Base-by-base conservation (phyloP, 2,797 vertebrate species). In the Anomalospiza imberbis region DNA sequence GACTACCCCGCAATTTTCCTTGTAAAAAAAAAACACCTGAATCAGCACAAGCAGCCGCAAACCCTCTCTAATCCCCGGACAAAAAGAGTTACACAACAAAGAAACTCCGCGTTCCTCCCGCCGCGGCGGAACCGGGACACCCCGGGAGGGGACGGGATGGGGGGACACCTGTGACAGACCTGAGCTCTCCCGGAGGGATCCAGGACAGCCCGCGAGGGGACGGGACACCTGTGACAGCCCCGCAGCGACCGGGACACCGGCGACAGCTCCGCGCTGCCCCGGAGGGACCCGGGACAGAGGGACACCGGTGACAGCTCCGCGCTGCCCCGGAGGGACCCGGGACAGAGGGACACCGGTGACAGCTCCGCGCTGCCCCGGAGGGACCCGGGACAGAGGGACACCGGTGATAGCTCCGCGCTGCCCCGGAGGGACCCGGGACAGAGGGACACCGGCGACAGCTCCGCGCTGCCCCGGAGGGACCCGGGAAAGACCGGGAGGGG, bases 11-110 rank as follows among this genome's bases (percentile, higher is more conserved):
- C 34, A 62, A 31, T 15, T 62, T 42, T 31, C 31, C 38, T 40
- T 60, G 24, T 29, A 34, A 38, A 29, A 20, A 57, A 28, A 10
- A 3, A 24, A 34, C 67, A 48, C 47, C 68, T 31, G 91, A 85
- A 89, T 82, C 94, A 88, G 88, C 88, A 65, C n/a, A 36, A 87
- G 38, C 15, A 76, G 47, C 71, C 32, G 38, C 68, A 65, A 80
- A 26, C 14, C 28, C 13, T n/a, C 44, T 9, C 45, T 48, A 63
- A 92, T n/a, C 70, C 85, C 13, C 11, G 24, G 25, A 81, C 62
- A 62, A 38, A 38, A 77, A 63, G 66, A 87, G 71, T 89, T 89
- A 94, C 71, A 94, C 91, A 94, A 94, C 91, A 91, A 94, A 92
- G 91, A 67, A 88, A 53, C 62, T 81, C 90, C 20, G 19, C 28